Conservation (phyloP, 1,140 invertebrate genomes). For the Zaprionus africanus region DNA sequence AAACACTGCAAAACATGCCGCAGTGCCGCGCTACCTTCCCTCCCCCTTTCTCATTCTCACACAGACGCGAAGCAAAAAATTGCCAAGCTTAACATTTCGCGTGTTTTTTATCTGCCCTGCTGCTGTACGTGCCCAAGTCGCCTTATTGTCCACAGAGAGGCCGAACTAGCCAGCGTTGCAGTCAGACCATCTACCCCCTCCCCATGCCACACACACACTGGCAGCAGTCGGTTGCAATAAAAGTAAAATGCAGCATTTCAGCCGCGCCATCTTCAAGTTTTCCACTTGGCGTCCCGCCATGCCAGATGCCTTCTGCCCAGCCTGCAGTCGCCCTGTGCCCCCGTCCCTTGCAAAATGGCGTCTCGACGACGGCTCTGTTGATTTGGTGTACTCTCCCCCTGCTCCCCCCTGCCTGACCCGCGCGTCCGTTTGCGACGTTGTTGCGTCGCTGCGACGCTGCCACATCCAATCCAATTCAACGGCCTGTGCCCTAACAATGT, state of each 20-base stretch:
- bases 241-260: conserved; percentile 76
- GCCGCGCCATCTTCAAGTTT: conserved; percentile 72
- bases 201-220: background rate
- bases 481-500: conserved; percentile 76
- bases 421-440: background rate
- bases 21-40: conserved; percentile 2
- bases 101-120: conserved; percentile 55
- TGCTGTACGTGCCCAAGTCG: conserved; percentile 73
- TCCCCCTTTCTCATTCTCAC: background rate
- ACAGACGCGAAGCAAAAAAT: conserved; percentile 72
- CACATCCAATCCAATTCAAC: conserved; percentile 76
- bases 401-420: background rate
- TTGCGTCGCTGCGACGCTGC: conserved; percentile 39
- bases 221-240: conserved; percentile 62
- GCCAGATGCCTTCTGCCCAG: conserved; percentile 3
- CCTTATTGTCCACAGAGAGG: conserved; percentile 47
- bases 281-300: conserved; percentile 10
- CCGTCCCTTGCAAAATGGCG: conserved; percentile 48
- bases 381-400: conserved; percentile 53
- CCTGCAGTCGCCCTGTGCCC: conserved; percentile 13
- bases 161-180: conserved; percentile 61
- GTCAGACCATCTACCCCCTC: conserved; percentile 15
- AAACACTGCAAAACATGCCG: background rate
- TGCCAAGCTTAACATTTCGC: conserved; percentile 81
- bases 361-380: conserved; percentile 74